These are phyloP conservation scores for Murina feae DNA, from an alignment of 2,113 vertebrate species.

Conservation along the genomic window DNA sequence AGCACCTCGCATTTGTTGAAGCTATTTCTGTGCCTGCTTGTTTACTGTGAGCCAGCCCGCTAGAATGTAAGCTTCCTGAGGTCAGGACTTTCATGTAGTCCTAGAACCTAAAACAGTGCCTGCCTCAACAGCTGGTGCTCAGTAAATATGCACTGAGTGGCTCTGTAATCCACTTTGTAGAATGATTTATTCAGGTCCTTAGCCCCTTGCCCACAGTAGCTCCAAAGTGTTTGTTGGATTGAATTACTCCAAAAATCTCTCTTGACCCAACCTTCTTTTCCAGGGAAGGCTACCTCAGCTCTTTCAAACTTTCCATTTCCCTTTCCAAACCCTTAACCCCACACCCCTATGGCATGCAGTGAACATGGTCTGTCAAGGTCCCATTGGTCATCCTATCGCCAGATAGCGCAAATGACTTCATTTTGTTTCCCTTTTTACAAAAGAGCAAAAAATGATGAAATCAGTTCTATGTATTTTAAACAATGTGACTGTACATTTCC, in stretches of 20 bases:
- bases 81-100: neutral
- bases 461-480: neutral
- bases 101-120: neutral
- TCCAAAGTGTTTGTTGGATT: neutral
- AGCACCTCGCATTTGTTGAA: neutral
- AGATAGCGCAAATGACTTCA: neutral
- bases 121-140: neutral
- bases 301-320: neutral
- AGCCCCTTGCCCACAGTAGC: neutral
- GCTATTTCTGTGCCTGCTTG: neutral
- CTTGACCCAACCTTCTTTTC: neutral
- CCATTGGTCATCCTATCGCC: neutral
- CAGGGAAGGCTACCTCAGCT: neutral
- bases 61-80: neutral
- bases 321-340: no score
- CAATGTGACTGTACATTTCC: neutral
- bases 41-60: neutral
- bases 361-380: neutral
- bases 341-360: no score
- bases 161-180: neutral
- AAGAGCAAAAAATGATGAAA: neutral
- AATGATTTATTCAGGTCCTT: neutral
- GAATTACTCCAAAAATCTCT: neutral
- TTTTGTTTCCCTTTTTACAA: neutral
- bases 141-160: neutral